Evolutionary conservation across 2,797 vertebrate species (phyloP).

Genomic region (Avahi laniger): DNA sequence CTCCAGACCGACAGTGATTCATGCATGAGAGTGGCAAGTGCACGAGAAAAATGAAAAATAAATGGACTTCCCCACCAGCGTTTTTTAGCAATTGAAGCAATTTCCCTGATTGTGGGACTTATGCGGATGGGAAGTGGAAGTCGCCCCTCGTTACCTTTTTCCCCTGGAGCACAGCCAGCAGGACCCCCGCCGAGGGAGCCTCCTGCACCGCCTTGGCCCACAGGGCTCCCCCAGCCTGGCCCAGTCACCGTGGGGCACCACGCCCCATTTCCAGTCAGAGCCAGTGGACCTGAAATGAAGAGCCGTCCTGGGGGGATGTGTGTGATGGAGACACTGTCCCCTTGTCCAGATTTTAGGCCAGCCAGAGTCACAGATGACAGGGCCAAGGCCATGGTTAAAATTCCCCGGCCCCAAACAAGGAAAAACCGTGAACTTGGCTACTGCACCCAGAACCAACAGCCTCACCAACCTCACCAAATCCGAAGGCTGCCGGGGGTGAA

Average conservation of each 20-base stretch:
- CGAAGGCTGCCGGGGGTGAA: neutral
- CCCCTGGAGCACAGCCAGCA: neutral
- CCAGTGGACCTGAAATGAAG: neutral
- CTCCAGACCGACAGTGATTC: constrained; percentile 76
- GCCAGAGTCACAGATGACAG: neutral
- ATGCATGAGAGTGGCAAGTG: constrained; percentile 69
- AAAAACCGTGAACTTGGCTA: neutral
- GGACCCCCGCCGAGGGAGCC: neutral
- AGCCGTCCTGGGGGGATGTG: accelerated
- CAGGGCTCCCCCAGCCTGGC: neutral
- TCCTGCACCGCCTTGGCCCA: neutral
- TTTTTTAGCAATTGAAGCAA: constrained; percentile 76
- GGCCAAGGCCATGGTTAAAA: neutral
- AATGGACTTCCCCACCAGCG: constrained; percentile 74
- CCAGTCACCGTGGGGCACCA: accelerated
- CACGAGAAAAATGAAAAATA: constrained; percentile 81
- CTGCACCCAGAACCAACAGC: neutral
- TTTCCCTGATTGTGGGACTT: constrained; percentile 79
- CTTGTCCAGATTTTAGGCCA: neutral
- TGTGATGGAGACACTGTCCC: neutral
- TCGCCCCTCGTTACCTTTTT: constrained; percentile 34
- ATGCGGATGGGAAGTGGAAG: constrained; percentile 52
- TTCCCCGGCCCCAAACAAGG: neutral
- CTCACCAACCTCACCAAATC: neutral
- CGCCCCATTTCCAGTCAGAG: neutral